Conservation (phyloP, 2,113 vertebrate genomes). For the Corvus moneduloides region DNA sequence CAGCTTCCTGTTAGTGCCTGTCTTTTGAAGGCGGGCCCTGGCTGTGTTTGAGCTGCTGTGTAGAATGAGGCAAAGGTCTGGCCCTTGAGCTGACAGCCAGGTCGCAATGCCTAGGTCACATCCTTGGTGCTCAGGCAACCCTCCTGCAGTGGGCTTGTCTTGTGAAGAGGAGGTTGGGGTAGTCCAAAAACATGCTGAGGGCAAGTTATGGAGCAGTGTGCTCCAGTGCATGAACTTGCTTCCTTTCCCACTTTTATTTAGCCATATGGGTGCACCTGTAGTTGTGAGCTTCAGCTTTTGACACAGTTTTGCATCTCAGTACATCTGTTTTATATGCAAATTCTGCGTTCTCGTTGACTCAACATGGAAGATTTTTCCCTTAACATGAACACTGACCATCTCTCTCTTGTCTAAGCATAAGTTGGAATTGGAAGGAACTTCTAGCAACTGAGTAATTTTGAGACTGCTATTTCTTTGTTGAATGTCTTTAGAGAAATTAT, state of each 20-base stretch:
- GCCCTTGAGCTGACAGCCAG: neutral
- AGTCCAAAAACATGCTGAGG: neutral
- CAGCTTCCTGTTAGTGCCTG: neutral
- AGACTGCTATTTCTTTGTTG: neutral
- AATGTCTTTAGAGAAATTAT: neutral
- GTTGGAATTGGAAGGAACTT: neutral
- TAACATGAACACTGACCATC: rapidly evolving
- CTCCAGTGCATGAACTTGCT: neutral
- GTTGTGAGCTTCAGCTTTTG: neutral
- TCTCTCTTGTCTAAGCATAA: neutral
- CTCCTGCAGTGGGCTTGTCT: neutral
- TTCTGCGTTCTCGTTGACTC: neutral
- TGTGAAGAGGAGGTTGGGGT: neutral
- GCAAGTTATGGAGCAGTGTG: neutral
- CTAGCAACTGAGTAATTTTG: neutral
- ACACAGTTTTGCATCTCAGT: neutral
- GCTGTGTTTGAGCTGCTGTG: neutral
- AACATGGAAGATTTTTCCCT: neutral
- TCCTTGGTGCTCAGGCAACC: neutral
- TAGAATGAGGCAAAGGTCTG: neutral
- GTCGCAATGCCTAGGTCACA: rapidly evolving
- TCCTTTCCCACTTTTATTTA: neutral
- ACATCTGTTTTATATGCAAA: neutral
- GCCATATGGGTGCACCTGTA: neutral
- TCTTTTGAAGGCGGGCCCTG: neutral